Conservation (phyloP, 1,140 invertebrate species). For the Battus philenor region DNA sequence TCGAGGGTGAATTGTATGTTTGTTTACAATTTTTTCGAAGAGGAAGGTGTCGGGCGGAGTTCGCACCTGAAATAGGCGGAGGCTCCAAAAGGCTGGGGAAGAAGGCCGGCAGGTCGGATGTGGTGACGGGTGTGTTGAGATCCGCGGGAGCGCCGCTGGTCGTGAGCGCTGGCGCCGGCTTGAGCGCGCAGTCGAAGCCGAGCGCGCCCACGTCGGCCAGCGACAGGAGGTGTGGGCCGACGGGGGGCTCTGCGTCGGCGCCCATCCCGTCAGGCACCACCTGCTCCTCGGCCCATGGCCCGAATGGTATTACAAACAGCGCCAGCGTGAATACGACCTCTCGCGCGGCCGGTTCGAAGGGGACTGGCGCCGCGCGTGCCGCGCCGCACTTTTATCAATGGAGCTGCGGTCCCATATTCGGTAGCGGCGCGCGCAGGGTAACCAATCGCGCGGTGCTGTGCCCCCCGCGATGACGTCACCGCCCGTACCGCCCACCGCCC, state of each 20-base stretch:
- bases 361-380: slow-evolving; percentile 72
- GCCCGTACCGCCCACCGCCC: slow-evolving; percentile 61
- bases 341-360: slow-evolving; percentile 64
- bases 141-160: slow-evolving; percentile 75
- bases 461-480: slow-evolving; percentile 65
- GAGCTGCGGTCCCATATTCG: slow-evolving; percentile 75
- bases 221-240: slow-evolving; percentile 67
- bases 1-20: slow-evolving; percentile 42
- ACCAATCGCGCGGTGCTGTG: slow-evolving; percentile 53
- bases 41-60: slow-evolving; percentile 1
- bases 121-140: slow-evolving; percentile 68
- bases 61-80: slow-evolving; percentile 89
- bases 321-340: slow-evolving; percentile 67
- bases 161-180: slow-evolving; percentile 83
- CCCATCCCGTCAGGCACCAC: slow-evolving; percentile 74
- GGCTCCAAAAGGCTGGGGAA: slow-evolving; percentile 83
- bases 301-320: slow-evolving; percentile 69
- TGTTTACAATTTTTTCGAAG: slow-evolving; percentile 56
- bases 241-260: slow-evolving; percentile 55
- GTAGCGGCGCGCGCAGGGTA: slow-evolving; percentile 68
- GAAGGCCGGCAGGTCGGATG: slow-evolving; percentile 66
- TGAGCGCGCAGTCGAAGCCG: slow-evolving; percentile 74
- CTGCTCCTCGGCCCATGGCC: slow-evolving; percentile 75
- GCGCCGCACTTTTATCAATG: slow-evolving; percentile 73
- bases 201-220: slow-evolving; percentile 58